A percentile compares a stretch with the other conserved stretches of the same genome.
Conservation (phyloP, 2,888 invertebrate genomes). For the Leptinotarsa tumamoca region DNA sequence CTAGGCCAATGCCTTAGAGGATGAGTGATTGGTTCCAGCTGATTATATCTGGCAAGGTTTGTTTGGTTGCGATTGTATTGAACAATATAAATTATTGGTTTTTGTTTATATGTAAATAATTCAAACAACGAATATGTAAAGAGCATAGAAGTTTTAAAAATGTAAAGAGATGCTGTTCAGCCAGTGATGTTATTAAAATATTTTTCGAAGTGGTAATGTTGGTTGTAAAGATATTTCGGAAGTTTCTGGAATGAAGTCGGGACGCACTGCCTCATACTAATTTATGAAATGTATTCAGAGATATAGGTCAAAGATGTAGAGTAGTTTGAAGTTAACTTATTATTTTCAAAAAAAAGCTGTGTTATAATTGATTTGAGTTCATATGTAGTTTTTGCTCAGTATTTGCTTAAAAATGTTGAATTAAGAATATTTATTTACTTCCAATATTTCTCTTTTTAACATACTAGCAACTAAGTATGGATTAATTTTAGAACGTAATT, state of each 20-base stretch:
- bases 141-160: slow-evolving; percentile 14
- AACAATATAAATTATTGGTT: slow-evolving; percentile 51
- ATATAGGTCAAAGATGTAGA: slow-evolving; percentile 23
- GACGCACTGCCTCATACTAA: slow-evolving; percentile 44
- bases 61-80: slow-evolving; percentile 46
- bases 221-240: slow-evolving; percentile 26
- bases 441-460: slow-evolving; percentile 54
- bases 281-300: slow-evolving; percentile 35
- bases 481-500: slow-evolving; percentile 59
- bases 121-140: slow-evolving; percentile 45
- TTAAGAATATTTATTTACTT: slow-evolving; percentile 60
- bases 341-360: slow-evolving; percentile 56
- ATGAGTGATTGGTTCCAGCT: slow-evolving; percentile 27
- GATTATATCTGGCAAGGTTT: slow-evolving; percentile 38
- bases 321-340: slow-evolving; percentile 41
- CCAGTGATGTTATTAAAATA: slow-evolving; percentile 14
- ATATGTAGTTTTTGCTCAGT: slow-evolving; percentile 57
- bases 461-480: slow-evolving; percentile 52
- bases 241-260: slow-evolving; percentile 26
- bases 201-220: slow-evolving; percentile 22
- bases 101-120: slow-evolving; percentile 53
- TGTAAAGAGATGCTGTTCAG: slow-evolving; percentile 20
- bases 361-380: slow-evolving; percentile 54
- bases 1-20: not conserved
- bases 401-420: slow-evolving; percentile 52